Percentiles rank a stretch among this genome's conserved stretches.
phyloP scores from a whole-genome alignment of 2,797 vertebrate genomes.

The Clarias laeviceps region DNA sequence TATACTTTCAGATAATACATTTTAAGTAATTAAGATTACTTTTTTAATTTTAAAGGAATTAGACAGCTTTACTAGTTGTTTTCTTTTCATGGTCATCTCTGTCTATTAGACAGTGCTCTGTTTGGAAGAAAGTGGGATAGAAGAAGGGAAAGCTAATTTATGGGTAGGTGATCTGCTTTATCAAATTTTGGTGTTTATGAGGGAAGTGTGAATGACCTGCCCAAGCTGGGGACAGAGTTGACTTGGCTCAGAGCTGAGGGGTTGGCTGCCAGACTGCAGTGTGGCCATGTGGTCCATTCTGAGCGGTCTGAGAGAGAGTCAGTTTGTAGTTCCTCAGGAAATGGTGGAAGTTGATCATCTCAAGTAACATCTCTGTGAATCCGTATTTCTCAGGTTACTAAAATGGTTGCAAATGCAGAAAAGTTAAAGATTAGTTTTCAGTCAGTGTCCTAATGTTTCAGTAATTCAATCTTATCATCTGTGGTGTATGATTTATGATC shows the following conservation, averaged over 20 bases:
- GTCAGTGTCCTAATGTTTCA: neutral
- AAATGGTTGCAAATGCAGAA: neutral
- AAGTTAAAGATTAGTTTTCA: neutral
- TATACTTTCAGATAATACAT: neutral
- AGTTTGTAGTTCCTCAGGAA: conserved; percentile 40
- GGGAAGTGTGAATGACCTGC: conserved; percentile 29
- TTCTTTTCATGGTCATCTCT: neutral
- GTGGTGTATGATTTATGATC: neutral
- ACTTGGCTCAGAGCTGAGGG: conserved; percentile 19
- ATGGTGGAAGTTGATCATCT: conserved; percentile 8
- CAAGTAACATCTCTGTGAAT: neutral
- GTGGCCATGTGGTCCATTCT: conserved; percentile 37
- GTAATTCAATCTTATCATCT: neutral
- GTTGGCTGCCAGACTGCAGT: conserved; percentile 29
- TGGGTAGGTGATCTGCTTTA: conserved; percentile 49
- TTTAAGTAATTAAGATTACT: neutral
- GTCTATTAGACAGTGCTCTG: conserved; percentile 22
- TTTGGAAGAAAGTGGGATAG: conserved; percentile 19
- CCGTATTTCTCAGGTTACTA: neutral
- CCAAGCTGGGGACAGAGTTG: conserved; percentile 36
- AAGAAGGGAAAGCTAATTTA: conserved; percentile 45
- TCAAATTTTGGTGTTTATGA: conserved; percentile 57
- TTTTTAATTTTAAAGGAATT: neutral
- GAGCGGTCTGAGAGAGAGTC: conserved; percentile 48
- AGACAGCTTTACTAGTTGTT: neutral